phyloP scores from a whole-genome alignment of 2,888 invertebrate species.

The Acleris emargana region DNA sequence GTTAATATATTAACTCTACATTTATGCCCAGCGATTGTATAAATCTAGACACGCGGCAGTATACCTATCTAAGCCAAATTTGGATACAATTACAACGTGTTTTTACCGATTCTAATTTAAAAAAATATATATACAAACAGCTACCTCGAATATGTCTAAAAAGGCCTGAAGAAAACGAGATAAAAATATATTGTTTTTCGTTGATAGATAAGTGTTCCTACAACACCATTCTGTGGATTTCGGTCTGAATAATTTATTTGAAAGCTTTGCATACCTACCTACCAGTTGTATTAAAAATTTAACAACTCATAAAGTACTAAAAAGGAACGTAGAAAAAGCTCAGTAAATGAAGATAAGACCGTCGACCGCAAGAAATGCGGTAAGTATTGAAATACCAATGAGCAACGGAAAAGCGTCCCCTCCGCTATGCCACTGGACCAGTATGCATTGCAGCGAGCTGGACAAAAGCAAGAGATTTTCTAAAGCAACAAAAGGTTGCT shows the following conservation, averaged over 20 bases:
- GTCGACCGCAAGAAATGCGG: slow-evolving; percentile 5
- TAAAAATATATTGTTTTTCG: slow-evolving; percentile 15
- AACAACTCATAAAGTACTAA: background rate
- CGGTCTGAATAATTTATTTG: too few relatives aligned
- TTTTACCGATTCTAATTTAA: too few relatives aligned
- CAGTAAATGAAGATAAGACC: slow-evolving; percentile 7
- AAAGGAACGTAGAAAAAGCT: too few relatives aligned
- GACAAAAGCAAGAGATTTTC: slow-evolving; percentile 23
- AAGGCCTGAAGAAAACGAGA: slow-evolving; percentile 7
- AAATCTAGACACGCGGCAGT: background rate
- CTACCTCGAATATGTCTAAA: slow-evolving; percentile 1
- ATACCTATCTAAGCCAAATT: too few relatives aligned
- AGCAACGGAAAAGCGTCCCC: slow-evolving; percentile 13
- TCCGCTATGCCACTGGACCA: background rate
- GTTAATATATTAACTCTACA: background rate
- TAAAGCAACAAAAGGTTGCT: slow-evolving; percentile 23
- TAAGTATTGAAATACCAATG: slow-evolving; percentile 20
- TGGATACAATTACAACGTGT: too few relatives aligned
- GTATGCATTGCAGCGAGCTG: slow-evolving; percentile 7
- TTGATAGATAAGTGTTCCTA: slow-evolving; percentile 12
- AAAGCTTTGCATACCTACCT: too few relatives aligned
- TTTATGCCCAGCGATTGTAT: background rate
- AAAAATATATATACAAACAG: background rate
- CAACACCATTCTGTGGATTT: background rate
- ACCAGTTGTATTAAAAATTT: too few relatives aligned